phyloP scores from a whole-genome alignment of 2,888 invertebrate species.

The Cremastinae sp. region DNA sequence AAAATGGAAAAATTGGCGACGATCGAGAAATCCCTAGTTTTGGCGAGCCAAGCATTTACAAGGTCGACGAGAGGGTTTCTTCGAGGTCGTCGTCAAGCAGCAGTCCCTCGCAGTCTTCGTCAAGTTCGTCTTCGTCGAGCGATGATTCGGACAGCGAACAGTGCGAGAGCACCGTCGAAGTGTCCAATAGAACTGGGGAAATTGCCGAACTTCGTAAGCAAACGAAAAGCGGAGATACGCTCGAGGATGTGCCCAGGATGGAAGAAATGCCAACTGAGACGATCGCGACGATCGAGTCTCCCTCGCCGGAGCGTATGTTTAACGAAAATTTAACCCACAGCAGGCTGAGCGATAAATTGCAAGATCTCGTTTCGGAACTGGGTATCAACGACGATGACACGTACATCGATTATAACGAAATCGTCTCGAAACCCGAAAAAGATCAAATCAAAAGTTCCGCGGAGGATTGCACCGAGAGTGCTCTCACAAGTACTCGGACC shows the following conservation, averaged over 20 bases:
- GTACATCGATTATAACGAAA: neutral
- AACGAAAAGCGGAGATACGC: neutral
- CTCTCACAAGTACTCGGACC: no score
- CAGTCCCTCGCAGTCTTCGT: neutral
- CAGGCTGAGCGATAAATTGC: neutral
- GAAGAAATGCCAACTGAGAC: no score
- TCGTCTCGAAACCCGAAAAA: neutral
- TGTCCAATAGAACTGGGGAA: neutral
- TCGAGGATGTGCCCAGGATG: no score
- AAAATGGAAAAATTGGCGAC: neutral
- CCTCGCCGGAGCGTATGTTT: neutral
- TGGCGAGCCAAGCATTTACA: slow-evolving; percentile 3
- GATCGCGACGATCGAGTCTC: slow-evolving; percentile 1
- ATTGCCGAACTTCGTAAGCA: neutral
- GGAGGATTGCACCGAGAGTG: neutral
- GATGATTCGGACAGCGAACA: neutral
- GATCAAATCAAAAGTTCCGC: neutral
- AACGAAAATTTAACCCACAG: neutral
- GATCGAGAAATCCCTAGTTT: neutral
- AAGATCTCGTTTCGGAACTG: neutral
- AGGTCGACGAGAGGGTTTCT: neutral
- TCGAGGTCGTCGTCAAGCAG: slow-evolving; percentile 22
- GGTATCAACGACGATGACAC: neutral
- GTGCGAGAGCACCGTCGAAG: neutral
- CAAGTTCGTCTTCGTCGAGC: neutral